Evolutionary conservation across 2,113 vertebrate genomes (phyloP).

Genomic region (Muntiacus muntjak): DNA sequence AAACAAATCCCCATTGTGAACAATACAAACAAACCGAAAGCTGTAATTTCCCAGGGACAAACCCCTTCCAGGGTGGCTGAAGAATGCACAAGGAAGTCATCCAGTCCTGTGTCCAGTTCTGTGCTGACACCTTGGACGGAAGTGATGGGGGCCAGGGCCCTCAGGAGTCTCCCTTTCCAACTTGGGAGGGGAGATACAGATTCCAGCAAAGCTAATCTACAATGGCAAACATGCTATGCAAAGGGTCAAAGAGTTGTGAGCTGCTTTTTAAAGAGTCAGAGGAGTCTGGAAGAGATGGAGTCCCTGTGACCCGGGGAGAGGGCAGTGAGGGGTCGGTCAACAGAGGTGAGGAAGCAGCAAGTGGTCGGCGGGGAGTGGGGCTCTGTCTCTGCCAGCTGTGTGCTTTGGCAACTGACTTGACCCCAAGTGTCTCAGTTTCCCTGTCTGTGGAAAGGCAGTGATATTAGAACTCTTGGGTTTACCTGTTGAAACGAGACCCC

Average conservation of each 20-base stretch:
- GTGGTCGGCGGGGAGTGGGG: background rate
- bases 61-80: background rate
- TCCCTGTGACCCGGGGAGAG: background rate
- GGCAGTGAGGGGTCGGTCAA: background rate
- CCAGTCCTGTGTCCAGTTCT: rapidly evolving
- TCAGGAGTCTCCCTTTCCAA: rapidly evolving
- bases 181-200: background rate
- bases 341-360: background rate
- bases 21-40: background rate
- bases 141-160: background rate
- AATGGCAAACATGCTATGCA: background rate
- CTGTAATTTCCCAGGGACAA: background rate
- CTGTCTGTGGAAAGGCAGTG: background rate
- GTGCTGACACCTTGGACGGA: background rate
- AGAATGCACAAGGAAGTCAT: background rate
- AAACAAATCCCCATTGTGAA: background rate
- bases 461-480: background rate
- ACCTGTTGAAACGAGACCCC: background rate
- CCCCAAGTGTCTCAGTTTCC: background rate
- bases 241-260: background rate
- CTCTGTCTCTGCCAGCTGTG: background rate
- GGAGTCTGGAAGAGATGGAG: background rate
- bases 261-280: background rate
- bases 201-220: background rate
- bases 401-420: background rate